Conservation (phyloP, 2,888 invertebrate species). For the Campoplex capitator region DNA sequence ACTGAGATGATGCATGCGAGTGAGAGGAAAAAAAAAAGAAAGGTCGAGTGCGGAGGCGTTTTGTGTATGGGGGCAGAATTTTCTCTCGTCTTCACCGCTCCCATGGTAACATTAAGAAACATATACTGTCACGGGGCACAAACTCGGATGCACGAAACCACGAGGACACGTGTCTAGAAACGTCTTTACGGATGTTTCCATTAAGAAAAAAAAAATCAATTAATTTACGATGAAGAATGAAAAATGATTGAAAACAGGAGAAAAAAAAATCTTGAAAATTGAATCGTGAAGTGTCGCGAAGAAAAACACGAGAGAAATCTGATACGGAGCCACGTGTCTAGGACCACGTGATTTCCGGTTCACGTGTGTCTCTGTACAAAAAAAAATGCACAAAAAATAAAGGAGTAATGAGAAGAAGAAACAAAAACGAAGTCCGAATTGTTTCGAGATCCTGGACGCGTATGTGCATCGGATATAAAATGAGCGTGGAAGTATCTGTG, state of each 20-base stretch:
- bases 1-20: not conserved
- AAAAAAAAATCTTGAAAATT: not conserved
- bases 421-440: not conserved
- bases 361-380: not conserved
- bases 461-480: conserved; percentile 29
- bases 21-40: not conserved
- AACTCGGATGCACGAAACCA: not conserved
- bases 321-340: not conserved
- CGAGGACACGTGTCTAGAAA: not conserved
- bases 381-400: not conserved
- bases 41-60: conserved; percentile 11
- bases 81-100: not conserved
- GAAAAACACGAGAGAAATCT: not conserved
- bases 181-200: not conserved
- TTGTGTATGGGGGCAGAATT: conserved; percentile 11
- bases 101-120: not conserved
- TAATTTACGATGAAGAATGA: too few relatives aligned
- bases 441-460: conserved; percentile 29
- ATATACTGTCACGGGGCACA: too few relatives aligned
- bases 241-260: too few relatives aligned
- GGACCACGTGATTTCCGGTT: not conserved
- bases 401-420: not conserved
- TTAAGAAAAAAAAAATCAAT: not conserved
- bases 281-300: not conserved
- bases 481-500: not conserved